phyloP scores from a whole-genome alignment of 1,140 invertebrate genomes.

The Thaumatotibia leucotreta region DNA sequence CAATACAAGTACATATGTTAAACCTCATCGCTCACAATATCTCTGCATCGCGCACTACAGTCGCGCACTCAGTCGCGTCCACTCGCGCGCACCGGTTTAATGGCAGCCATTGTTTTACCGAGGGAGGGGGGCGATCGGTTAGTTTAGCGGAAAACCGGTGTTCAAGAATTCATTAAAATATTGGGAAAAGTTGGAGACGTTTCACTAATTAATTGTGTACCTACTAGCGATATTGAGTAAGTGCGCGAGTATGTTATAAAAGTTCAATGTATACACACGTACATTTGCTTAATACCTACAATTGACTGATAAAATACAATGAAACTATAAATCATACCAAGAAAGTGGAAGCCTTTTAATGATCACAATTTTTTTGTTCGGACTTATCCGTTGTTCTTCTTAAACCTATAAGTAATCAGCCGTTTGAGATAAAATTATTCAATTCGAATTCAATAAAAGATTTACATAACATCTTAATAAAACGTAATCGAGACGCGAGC shows the following conservation, averaged over 20 bases:
- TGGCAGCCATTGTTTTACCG: conserved; percentile 62
- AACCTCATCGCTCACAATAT: not conserved
- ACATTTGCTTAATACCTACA: too few species aligned
- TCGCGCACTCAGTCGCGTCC: conserved; percentile 39
- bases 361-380: not conserved
- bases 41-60: conserved; percentile 21
- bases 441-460: conserved; percentile 12
- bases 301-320: too few species aligned
- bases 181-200: not conserved
- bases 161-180: conserved; percentile 4
- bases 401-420: not conserved
- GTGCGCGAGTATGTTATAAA: not conserved
- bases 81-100: conserved; percentile 64
- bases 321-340: too few species aligned
- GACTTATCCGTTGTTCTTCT: too few species aligned
- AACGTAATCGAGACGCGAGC: conserved; percentile 32
- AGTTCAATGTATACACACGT: too few species aligned
- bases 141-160: not conserved
- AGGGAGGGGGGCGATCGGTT: conserved; percentile 14
- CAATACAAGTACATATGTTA: not conserved
- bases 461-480: conserved; percentile 27
- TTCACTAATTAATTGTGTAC: not conserved
- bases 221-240: not conserved
- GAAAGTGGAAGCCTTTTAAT: too few species aligned
- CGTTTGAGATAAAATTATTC: not conserved